Percentiles rank a stretch among this genome's conserved stretches.
Conservation (phyloP, 2,797 vertebrate genomes). For the Zonotrichia albicollis region DNA sequence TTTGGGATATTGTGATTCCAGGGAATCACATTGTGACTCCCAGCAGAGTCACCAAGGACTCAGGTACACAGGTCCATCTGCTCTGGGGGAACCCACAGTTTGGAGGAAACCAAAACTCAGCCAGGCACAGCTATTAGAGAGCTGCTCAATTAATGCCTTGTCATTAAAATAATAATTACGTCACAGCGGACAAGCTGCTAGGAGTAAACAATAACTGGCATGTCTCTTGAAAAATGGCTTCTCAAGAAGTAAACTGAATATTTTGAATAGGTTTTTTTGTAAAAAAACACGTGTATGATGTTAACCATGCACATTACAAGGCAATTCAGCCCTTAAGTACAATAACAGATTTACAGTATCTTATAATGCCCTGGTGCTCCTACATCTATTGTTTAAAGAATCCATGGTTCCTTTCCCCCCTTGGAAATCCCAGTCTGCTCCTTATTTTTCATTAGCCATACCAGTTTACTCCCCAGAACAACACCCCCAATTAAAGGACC, state of each 20-base stretch:
- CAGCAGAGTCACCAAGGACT: background rate
- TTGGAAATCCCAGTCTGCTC: background rate
- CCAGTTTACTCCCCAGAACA: background rate
- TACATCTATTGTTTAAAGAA: background rate
- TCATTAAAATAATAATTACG: background rate
- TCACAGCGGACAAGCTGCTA: background rate
- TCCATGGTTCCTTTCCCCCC: background rate
- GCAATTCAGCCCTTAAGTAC: background rate
- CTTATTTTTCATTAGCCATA: background rate
- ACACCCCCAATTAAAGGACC: background rate
- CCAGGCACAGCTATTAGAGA: background rate
- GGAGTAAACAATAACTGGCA: background rate
- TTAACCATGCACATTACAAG: background rate
- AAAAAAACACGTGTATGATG: background rate
- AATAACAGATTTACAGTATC: background rate
- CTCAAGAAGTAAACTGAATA: background rate
- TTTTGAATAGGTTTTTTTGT: background rate
- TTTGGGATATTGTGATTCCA: background rate
- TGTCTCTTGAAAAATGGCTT: background rate
- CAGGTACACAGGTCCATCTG: background rate
- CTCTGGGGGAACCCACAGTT: background rate
- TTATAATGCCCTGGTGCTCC: background rate
- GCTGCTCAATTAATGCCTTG: background rate
- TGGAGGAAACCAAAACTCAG: background rate
- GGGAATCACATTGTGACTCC: no score